Evolutionary conservation across 2,113 vertebrate species (phyloP).

Genomic region (Cercocebus atys): DNA sequence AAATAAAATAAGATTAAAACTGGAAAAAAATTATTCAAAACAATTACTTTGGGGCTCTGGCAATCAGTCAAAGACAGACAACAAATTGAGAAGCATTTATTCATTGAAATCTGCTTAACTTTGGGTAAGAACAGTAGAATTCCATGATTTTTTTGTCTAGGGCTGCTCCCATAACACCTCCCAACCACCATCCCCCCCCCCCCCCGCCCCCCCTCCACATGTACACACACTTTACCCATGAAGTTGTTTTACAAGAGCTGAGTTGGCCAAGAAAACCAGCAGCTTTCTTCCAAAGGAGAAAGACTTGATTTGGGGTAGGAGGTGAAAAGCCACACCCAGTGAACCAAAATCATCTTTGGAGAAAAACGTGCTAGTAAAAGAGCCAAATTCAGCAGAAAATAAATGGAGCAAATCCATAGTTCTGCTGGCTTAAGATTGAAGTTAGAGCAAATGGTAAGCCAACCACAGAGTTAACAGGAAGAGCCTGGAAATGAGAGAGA

Average conservation of each 20-base stretch:
- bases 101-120: not conserved
- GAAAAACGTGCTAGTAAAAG: not conserved
- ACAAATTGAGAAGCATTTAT: not conserved
- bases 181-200: fast-evolving
- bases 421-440: not conserved
- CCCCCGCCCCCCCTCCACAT: fast-evolving
- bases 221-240: not conserved
- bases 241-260: not conserved
- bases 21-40: not conserved
- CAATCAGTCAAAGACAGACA: not conserved
- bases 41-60: not conserved
- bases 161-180: not conserved
- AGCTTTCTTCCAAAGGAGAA: not conserved
- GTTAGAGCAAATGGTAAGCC: not conserved
- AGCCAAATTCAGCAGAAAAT: not conserved
- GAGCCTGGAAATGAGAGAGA: not conserved
- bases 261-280: not conserved
- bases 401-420: not conserved
- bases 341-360: not conserved
- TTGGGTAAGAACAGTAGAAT: not conserved
- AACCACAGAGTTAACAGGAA: not conserved
- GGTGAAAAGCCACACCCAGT: not conserved
- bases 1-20: not conserved
- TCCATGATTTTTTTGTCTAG: not conserved
- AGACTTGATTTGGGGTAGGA: not conserved